Conservation (phyloP, 2,797 vertebrate species). For the Tamandua tetradactyla region DNA sequence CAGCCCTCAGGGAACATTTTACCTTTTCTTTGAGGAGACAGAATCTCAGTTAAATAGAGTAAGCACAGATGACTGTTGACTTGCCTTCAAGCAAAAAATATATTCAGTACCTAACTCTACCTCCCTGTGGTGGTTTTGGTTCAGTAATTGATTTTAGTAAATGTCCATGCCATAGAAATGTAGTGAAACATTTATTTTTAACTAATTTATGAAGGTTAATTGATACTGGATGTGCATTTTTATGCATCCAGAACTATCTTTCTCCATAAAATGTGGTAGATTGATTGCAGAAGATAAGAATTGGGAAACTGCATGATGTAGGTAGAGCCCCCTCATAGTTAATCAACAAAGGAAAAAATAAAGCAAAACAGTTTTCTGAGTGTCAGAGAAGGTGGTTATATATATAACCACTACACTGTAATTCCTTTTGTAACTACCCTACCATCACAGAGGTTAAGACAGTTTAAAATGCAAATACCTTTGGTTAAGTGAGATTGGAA, state of each 20-base stretch:
- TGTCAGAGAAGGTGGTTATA: background rate
- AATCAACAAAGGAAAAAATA: background rate
- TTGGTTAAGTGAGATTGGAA: background rate
- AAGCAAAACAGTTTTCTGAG: background rate
- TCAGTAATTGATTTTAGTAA: background rate
- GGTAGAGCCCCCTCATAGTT: background rate
- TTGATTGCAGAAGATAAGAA: background rate
- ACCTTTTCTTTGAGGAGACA: constrained; percentile 23
- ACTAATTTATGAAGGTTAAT: constrained; percentile 36
- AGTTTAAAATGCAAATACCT: background rate
- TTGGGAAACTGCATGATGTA: background rate
- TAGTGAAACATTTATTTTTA: background rate
- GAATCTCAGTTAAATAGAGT: background rate
- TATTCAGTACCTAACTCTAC: background rate
- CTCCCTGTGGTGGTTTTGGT: background rate
- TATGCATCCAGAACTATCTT: background rate
- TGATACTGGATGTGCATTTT: background rate
- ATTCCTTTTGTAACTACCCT: background rate
- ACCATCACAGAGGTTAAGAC: background rate
- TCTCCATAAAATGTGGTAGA: background rate
- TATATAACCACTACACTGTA: background rate
- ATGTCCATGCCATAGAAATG: background rate
- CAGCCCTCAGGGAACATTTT: background rate
- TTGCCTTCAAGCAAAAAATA: background rate
- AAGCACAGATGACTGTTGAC: background rate